Base-by-base conservation (phyloP, 1,140 invertebrate species). In the Megalonaias nervosa region DNA sequence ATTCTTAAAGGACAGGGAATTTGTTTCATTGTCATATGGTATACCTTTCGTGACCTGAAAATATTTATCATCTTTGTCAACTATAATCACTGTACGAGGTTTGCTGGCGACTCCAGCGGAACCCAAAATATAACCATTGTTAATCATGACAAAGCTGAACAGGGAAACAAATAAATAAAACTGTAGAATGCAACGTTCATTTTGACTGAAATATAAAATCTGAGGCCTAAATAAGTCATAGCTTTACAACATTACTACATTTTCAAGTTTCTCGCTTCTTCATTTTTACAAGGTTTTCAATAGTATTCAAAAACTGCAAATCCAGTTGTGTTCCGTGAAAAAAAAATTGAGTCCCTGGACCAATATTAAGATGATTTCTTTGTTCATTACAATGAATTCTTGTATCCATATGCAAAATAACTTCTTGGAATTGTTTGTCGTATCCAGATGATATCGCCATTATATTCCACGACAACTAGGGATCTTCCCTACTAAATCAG, bases 381-480 rank as follows among this genome's bases (percentile, higher is more conserved):
- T 87, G 85, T 38, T 84, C 75, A 71, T 89, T 85, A 69, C 85
- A 88, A 4, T 84, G 85, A 90, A 81, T 89, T 85, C 62, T 84
- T 86, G 70, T 89, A 90, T 89, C 99, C 97, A 75, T 91, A 91
- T 69, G 82, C 85, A 81, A 98, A 99, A 14, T 97, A 99, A 17
- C 97, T 98, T 91, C 99, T 99, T 90, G 99, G 99, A 88, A 99
- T 99, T 12, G 98, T 98, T 67, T 97, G 97, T 57, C 98, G 98
- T 88, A 98, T 98, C 98, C 98, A 99, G 59, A 96, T 92, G 56
- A 99, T 97, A 91, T 96, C 96, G 19, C 98, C 98, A 91, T 97
- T 98, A 89, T 96, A 95, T 85, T 89, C 82, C 12, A 93, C 75
- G 2, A 87, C 85, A 21, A 88, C 86, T 77, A 90, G 80, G 11